Conservation (phyloP, 1,140 invertebrate genomes). For the Macrobrachium rosenbergii region DNA sequence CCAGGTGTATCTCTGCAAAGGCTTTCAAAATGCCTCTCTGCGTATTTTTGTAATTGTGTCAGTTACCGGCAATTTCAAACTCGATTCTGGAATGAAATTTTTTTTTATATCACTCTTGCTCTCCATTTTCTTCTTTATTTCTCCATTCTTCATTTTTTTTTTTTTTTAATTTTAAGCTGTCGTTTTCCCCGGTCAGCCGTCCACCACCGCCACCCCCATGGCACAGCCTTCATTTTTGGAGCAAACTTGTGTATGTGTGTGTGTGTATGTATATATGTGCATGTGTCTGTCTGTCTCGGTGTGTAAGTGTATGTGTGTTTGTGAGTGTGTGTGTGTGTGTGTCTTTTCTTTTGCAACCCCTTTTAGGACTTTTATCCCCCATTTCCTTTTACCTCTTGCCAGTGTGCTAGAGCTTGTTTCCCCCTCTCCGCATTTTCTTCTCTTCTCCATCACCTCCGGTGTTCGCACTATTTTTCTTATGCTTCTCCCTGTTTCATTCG, state of each 20-base stretch:
- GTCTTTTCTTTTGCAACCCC: slow-evolving; percentile 39
- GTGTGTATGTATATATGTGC: no score
- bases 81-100: no score
- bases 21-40: no score
- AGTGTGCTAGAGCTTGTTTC: slow-evolving; percentile 20
- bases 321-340: neutral
- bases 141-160: slow-evolving; percentile 13
- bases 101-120: neutral
- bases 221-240: slow-evolving; percentile 8
- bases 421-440: slow-evolving; percentile 40
- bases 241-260: no score
- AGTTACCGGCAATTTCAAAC: no score
- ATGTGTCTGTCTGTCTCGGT: no score
- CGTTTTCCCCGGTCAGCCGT: no score
- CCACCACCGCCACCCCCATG: no score
- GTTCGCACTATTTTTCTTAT: slow-evolving; percentile 45
- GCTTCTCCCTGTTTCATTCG: slow-evolving; percentile 53
- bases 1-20: no score
- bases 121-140: neutral
- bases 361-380: slow-evolving; percentile 46
- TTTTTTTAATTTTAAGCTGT: neutral
- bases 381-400: slow-evolving; percentile 42
- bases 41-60: no score
- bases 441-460: slow-evolving; percentile 52
- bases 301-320: neutral